phyloP scores from a whole-genome alignment of 2,888 invertebrate genomes.

The Ochropleura plecta region DNA sequence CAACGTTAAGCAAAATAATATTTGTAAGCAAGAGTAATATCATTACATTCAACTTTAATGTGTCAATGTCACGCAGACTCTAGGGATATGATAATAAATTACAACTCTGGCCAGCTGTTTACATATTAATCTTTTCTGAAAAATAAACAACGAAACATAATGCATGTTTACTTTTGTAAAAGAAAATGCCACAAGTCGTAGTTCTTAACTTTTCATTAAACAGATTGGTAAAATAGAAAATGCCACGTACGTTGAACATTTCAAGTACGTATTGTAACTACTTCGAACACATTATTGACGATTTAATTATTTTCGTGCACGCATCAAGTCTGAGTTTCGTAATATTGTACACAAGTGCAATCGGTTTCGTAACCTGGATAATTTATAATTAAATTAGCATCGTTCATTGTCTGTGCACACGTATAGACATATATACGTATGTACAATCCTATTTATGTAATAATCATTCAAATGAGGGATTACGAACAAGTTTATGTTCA shows the following conservation, averaged over 20 bases:
- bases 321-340: conserved; percentile 24
- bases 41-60: background rate
- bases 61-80: background rate
- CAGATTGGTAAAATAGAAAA: background rate
- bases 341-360: conserved; percentile 24
- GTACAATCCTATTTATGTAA: conserved; percentile 19
- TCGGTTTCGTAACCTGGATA: conserved; percentile 37
- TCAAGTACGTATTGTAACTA: background rate
- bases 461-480: conserved; percentile 27
- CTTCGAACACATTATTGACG: conserved; percentile 24
- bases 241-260: background rate
- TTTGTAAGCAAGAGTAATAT: background rate
- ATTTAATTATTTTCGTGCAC: conserved; percentile 36
- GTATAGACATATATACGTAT: background rate
- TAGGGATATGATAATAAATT: background rate
- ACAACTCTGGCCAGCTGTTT: background rate
- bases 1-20: no score
- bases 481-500: conserved; percentile 26
- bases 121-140: background rate
- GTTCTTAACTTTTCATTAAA: background rate
- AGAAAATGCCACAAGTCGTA: background rate
- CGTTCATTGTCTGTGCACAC: conserved; percentile 28
- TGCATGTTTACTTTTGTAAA: background rate
- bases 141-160: background rate
- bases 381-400: conserved; percentile 33